phyloP scores from a whole-genome alignment of 2,888 invertebrate genomes.

The Troilus luridus region DNA sequence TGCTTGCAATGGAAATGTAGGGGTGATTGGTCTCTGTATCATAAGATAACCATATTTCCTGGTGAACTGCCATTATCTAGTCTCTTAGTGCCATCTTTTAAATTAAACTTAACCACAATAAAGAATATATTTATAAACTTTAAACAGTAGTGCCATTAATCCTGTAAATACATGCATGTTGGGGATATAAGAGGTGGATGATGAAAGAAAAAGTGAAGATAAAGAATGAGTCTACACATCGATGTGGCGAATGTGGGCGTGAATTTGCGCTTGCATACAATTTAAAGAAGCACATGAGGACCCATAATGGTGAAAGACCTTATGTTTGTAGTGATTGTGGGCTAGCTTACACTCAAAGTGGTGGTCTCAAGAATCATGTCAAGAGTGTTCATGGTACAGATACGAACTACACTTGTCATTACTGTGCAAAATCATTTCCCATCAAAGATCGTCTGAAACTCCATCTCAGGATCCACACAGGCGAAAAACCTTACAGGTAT shows the following conservation, averaged over 20 bases:
- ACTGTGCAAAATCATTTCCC: conserved; percentile 83
- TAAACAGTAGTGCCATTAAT: conserved; percentile 57
- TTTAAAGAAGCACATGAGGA: conserved; percentile 77
- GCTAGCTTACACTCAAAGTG: conserved; percentile 76
- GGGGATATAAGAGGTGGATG: conserved; percentile 55
- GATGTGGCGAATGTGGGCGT: conserved; percentile 78
- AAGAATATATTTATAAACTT: conserved; percentile 25
- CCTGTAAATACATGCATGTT: conserved; percentile 56
- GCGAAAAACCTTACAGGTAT: conserved; percentile 76
- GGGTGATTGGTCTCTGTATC: conserved; percentile 57
- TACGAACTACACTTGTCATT: conserved; percentile 76
- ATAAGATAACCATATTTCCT: conserved; percentile 55
- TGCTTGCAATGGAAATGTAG: conserved; percentile 57
- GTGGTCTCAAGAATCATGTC: conserved; percentile 77
- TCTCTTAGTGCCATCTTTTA: conserved; percentile 56
- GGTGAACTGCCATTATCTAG: conserved; percentile 58
- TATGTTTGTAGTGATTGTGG: conserved; percentile 76
- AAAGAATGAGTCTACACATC: conserved; percentile 66
- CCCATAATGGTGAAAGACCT: conserved; percentile 78
- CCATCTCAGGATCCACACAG: conserved; percentile 82
- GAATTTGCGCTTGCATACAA: conserved; percentile 77
- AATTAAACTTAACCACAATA: conserved; percentile 50
- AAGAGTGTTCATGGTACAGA: conserved; percentile 72
- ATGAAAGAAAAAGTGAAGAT: conserved; percentile 56
- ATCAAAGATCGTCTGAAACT: conserved; percentile 81